phyloP scores from a whole-genome alignment of 2,113 vertebrate species.

The Boulengerochromis microlepis region DNA sequence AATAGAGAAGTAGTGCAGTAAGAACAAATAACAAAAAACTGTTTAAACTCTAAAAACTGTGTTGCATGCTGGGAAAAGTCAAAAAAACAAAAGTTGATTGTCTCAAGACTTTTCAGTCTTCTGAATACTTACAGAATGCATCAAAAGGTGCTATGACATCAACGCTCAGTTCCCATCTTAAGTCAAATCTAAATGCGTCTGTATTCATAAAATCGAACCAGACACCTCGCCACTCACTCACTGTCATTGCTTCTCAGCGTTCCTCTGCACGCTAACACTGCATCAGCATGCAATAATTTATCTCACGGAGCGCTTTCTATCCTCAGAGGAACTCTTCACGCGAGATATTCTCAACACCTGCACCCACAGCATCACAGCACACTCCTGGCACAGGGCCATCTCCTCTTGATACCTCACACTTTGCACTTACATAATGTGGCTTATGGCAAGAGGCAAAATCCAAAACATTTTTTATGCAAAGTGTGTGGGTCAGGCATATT shows the following conservation, averaged over 20 bases:
- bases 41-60: background rate
- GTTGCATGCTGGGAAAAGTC: background rate
- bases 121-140: background rate
- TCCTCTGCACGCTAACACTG: conserved; percentile 2
- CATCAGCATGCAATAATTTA: conserved; percentile 15
- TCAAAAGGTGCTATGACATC: background rate
- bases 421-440: conserved; percentile 56
- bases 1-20: background rate
- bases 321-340: conserved; percentile 38
- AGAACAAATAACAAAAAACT: background rate
- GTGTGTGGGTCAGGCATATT: conserved; percentile 54
- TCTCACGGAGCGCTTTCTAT: background rate
- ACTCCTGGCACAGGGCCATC: conserved; percentile 11
- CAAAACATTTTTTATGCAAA: conserved; percentile 42
- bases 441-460: conserved; percentile 46
- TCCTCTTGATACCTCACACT: conserved; percentile 47
- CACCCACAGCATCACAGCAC: conserved; percentile 25
- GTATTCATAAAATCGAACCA: background rate
- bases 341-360: conserved; percentile 43
- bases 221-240: background rate
- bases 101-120: background rate
- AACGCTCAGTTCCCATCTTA: background rate
- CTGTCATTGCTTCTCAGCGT: background rate
- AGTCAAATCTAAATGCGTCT: background rate
- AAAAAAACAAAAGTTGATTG: background rate